phyloP scores from a whole-genome alignment of 2,888 invertebrate species.

The Temnothorax unifasciatus region DNA sequence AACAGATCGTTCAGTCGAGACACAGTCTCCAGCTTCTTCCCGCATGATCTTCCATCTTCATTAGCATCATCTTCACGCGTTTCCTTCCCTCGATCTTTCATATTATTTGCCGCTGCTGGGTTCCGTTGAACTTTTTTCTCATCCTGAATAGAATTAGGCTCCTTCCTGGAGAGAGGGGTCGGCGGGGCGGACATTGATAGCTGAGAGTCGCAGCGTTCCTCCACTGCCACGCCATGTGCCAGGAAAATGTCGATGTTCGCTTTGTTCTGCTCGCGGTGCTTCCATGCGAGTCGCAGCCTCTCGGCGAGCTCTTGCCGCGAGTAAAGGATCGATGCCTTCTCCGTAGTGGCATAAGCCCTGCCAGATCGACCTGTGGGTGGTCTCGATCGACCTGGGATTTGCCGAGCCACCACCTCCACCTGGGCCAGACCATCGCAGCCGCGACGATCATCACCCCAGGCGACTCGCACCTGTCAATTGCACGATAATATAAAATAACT shows the following conservation, averaged over 20 bases:
- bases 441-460: conserved; percentile 79
- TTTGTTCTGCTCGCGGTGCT: conserved; percentile 87
- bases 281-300: conserved; percentile 87
- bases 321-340: conserved; percentile 82
- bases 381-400: conserved; percentile 78
- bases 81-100: conserved; percentile 1
- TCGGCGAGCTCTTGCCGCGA: conserved; percentile 87
- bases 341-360: conserved; percentile 49
- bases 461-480: conserved; percentile 78
- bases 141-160: not conserved
- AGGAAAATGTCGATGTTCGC: conserved; percentile 89
- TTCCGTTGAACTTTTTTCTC: not conserved
- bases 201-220: conserved; percentile 82
- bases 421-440: conserved; percentile 58
- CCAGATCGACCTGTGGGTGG: conserved; percentile 53
- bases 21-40: not conserved
- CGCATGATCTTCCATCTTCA: not conserved
- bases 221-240: conserved; percentile 86
- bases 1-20: not conserved
- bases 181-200: conserved; percentile 72
- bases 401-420: conserved; percentile 83
- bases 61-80: not conserved
- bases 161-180: conserved; percentile 54
- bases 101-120: not conserved
- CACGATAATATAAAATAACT: not conserved